Base-by-base conservation (phyloP, 2,797 vertebrate genomes). In the Stomatorhinus walkeri region DNA sequence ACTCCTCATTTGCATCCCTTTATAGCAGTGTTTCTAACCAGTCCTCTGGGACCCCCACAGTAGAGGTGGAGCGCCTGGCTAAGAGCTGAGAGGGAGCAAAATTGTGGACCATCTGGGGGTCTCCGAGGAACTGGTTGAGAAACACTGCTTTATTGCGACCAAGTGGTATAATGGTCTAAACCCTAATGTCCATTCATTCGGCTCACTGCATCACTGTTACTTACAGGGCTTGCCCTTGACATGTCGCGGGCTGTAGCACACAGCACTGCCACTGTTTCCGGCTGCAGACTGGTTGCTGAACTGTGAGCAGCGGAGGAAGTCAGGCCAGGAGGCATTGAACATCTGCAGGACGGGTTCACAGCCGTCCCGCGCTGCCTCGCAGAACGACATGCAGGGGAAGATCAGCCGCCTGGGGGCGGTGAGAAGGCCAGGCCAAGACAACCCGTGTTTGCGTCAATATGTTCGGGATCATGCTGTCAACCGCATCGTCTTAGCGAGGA, bases 261-360 rank as follows among this genome's bases (percentile, higher is more conserved):
- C 8, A 51, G 92, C 84, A 19, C 91, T 92, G 51, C 91, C 89
- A 85, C 14, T 0, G 0, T 92, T 94, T 88, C 85, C 91, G 86
- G 92, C 94, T 91, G 93, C 94, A 4, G 90, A 92, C 92, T 92
- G 92, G 90, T 94, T 96, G 92, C 90, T 93, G 92, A 99, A 99
- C 92, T 98, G 97, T 2, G 97, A 98, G 91, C 98, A 99, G 88
- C 95, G 96, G 88, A 99, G 95, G 93, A 98, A 98, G 51, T 97
- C 95, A 0, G 98, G 98, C 98, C 98, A 99, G 68, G 97, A 97
- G 90, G 97, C 95, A 51, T 98, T 98, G 89, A 99, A 97, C 96
- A 97, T 97, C 91, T 95, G 96, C 54, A 99, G 95, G 49, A 99
- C 95, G 0, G 97, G 96, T 46, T 98, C 98, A 85, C 98, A 99